phyloP scores from a whole-genome alignment of 2,113 vertebrate species.

The Naja naja region DNA sequence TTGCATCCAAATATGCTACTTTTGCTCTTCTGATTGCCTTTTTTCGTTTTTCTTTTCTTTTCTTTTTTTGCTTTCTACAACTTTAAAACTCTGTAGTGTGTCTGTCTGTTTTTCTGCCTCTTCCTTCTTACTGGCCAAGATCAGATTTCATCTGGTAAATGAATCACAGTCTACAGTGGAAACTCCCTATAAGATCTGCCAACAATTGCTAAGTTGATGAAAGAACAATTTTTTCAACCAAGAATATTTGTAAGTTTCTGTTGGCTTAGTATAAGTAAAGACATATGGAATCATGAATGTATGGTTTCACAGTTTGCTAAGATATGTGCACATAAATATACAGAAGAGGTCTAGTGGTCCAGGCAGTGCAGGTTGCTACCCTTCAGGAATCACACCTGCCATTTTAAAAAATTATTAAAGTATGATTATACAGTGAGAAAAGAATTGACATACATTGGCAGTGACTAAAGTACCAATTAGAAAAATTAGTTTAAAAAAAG shows the following conservation, averaged over 20 bases:
- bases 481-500: background rate
- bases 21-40: conserved; percentile 32
- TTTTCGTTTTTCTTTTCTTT: conserved; percentile 40
- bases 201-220: conserved; percentile 65
- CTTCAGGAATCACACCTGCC: conserved; percentile 36
- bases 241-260: conserved; percentile 44
- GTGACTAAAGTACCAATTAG: background rate
- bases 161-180: conserved; percentile 64
- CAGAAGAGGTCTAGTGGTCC: background rate
- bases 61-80: conserved; percentile 27
- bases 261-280: conserved; percentile 43
- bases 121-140: conserved; percentile 50
- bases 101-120: conserved; percentile 49
- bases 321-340: background rate
- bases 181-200: conserved; percentile 63
- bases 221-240: conserved; percentile 50
- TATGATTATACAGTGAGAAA: background rate
- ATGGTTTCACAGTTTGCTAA: conserved; percentile 14
- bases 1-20: background rate
- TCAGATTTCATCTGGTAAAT: conserved; percentile 68
- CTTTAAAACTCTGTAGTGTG: conserved; percentile 15
- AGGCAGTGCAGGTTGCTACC: conserved; percentile 17
- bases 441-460: background rate
- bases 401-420: background rate
- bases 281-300: conserved; percentile 37